A percentile compares a stretch with the other conserved stretches of the same genome.
Evolutionary conservation across 2,797 vertebrate genomes (phyloP).

Genomic region (Pangasius djambal): DNA sequence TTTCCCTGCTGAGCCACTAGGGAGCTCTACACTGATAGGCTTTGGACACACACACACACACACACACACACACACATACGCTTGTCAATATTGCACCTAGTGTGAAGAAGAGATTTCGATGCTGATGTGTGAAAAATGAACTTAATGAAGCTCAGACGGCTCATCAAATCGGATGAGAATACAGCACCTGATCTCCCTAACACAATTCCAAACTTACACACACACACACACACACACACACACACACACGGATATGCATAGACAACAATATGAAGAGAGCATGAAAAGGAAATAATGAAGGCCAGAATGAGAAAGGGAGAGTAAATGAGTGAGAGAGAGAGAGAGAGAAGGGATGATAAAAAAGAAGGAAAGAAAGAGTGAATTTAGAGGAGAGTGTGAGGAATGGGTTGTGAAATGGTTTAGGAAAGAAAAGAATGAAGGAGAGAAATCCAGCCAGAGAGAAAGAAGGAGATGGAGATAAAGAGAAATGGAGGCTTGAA

Average conservation of each 20-base stretch:
- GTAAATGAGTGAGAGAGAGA: too few species aligned
- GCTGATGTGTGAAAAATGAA: constrained; percentile 51
- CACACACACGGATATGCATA: constrained; percentile 9
- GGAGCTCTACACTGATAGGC: constrained; percentile 12
- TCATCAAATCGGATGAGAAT: constrained; percentile 47
- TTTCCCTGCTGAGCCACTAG: constrained; percentile 19
- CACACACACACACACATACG: constrained; percentile 9
- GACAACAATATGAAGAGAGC: background rate
- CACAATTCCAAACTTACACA: background rate
- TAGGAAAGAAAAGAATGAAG: background rate
- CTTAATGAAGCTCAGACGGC: constrained; percentile 50
- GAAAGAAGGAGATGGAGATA: background rate
- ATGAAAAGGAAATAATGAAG: background rate
- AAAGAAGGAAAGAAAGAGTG: background rate
- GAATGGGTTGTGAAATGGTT: background rate
- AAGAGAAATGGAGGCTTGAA: constrained; percentile 6
- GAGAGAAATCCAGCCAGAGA: background rate
- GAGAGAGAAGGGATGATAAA: background rate
- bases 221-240: constrained; percentile 35
- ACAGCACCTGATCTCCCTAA: constrained; percentile 54
- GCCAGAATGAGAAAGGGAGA: background rate
- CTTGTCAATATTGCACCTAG: constrained; percentile 6
- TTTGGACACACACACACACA: constrained; percentile 2
- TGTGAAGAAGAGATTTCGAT: constrained; percentile 37
- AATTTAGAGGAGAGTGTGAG: background rate